These are phyloP conservation scores for Mormyrus iriodes DNA, from an alignment of 2,113 vertebrate species.

Conservation along the genomic window DNA sequence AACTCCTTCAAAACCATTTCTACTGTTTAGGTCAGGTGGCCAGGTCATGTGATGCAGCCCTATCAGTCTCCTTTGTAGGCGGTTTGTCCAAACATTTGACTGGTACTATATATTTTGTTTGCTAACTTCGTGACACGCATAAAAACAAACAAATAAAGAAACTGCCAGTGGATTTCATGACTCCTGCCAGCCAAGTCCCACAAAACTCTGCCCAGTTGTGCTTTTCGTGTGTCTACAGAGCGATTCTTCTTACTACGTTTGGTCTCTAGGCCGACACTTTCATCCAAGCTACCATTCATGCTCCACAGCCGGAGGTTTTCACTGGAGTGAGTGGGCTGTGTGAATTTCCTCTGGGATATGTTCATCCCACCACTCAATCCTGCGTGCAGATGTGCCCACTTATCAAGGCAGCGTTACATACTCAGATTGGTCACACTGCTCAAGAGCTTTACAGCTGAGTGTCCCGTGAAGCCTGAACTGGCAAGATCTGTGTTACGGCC, in stretches of 20 bases:
- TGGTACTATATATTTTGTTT: background rate
- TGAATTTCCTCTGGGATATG: background rate
- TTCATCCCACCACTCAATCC: background rate
- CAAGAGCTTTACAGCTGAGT: background rate
- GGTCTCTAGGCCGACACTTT: background rate
- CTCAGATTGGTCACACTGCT: background rate
- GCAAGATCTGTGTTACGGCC: background rate
- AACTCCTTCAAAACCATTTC: background rate
- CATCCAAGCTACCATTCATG: background rate
- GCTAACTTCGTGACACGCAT: background rate
- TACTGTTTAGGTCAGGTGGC: background rate
- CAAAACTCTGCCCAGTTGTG: background rate
- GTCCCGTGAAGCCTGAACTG: background rate
- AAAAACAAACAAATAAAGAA: background rate
- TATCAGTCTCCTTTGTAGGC: background rate
- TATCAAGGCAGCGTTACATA: background rate
- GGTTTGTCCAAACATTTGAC: background rate
- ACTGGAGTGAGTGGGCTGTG: background rate
- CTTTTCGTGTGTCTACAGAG: background rate
- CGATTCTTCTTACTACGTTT: background rate
- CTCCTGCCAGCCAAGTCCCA: background rate
- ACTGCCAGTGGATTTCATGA: background rate
- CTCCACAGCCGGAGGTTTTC: background rate
- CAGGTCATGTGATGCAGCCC: background rate
- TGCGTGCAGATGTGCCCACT: background rate